Evolutionary conservation across 2,888 invertebrate genomes (phyloP).

Genomic region (Eupithecia pulchellata): DNA sequence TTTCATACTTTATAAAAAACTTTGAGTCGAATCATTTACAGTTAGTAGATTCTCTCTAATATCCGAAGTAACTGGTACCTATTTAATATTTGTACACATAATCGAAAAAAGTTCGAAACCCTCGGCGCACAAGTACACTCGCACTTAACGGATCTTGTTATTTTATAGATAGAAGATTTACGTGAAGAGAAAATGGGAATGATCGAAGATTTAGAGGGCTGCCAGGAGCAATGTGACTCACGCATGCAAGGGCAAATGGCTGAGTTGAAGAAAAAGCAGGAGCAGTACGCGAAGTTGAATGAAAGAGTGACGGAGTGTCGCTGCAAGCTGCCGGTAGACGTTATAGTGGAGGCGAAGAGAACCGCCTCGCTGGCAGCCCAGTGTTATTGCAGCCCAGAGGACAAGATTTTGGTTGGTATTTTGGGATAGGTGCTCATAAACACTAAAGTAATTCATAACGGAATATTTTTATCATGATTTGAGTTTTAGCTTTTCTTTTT

Average conservation of each 20-base stretch:
- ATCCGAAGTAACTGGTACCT: no score
- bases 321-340: constrained; percentile 71
- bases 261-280: constrained; percentile 60
- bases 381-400: constrained; percentile 68
- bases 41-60: no score
- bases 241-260: constrained; percentile 59
- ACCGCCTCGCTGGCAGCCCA: constrained; percentile 74
- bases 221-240: constrained; percentile 63
- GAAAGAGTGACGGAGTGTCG: constrained; percentile 65
- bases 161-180: constrained; percentile 61
- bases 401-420: constrained; percentile 56
- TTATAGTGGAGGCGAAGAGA: constrained; percentile 65
- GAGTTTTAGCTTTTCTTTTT: no score
- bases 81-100: no score
- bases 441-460: no score
- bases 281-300: constrained; percentile 55
- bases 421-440: background rate
- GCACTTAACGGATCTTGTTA: background rate
- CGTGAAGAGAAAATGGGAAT: constrained; percentile 61
- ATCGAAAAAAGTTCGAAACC: no score
- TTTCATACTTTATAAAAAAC: no score
- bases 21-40: no score
- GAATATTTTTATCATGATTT: no score
- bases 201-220: constrained; percentile 67
- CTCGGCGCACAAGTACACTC: no score